phyloP scores from a whole-genome alignment of 2,888 invertebrate species.

The Drosophila siamana region DNA sequence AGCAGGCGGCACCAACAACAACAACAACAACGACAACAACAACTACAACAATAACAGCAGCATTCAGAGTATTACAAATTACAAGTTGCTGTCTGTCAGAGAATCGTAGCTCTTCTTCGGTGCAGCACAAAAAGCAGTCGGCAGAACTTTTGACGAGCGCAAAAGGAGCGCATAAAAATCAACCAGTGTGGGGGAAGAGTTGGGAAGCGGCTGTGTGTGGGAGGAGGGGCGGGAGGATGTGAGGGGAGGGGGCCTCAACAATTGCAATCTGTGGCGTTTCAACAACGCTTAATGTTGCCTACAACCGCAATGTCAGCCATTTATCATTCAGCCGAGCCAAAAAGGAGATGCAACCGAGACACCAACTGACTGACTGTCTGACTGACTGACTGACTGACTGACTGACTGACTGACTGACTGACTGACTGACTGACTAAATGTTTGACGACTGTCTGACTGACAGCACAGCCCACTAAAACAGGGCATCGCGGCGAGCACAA shows the following conservation, averaged over 20 bases:
- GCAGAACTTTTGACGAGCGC: conserved; percentile 61
- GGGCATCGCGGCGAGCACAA: conserved; percentile 12
- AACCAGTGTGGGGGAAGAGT: conserved; percentile 20
- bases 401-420: conserved; percentile 21
- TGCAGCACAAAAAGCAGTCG: conserved; percentile 46
- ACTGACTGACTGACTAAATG: conserved; percentile 14
- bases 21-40: conserved; percentile 14
- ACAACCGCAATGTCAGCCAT: conserved; percentile 78
- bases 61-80: conserved; percentile 66
- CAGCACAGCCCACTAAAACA: background rate
- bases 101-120: conserved; percentile 29
- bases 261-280: conserved; percentile 77
- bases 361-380: conserved; percentile 18
- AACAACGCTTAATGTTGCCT: conserved; percentile 77
- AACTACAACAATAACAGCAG: conserved; percentile 5
- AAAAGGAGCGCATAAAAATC: conserved; percentile 42
- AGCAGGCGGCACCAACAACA: no score
- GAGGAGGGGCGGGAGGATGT: background rate
- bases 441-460: background rate
- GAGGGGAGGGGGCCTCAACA: conserved; percentile 50
- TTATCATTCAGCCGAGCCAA: conserved; percentile 67
- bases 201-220: background rate
- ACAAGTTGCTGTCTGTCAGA: conserved; percentile 67
- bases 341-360: conserved; percentile 18
- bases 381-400: background rate